phyloP scores from a whole-genome alignment of 1,140 invertebrate genomes.

The Andricus grossulariae region DNA sequence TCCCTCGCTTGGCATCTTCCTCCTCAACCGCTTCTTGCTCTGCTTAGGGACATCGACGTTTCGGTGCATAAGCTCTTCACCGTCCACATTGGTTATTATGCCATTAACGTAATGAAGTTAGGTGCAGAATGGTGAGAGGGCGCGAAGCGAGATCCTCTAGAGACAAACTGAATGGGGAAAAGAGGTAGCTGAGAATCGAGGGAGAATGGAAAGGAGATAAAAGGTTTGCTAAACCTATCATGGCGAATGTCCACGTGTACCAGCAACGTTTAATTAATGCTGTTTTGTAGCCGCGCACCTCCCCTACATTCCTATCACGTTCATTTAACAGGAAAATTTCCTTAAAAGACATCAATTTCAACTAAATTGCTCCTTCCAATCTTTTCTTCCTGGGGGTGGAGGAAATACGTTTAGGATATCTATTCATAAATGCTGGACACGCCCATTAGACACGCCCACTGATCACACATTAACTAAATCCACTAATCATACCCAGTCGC shows the following conservation, averaged over 20 bases:
- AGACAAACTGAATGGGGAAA: conserved; percentile 30
- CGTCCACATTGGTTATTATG: conserved; percentile 72
- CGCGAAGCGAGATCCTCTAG: conserved; percentile 24
- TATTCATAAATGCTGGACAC: too few relatives aligned
- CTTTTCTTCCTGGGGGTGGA: too few relatives aligned
- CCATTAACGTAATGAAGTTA: conserved; percentile 74
- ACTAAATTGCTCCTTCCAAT: conserved; percentile 9
- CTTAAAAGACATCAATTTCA: conserved; percentile 3
- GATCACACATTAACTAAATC: too few relatives aligned
- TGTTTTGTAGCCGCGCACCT: conserved; percentile 29
- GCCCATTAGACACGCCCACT: too few relatives aligned
- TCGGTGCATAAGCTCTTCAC: conserved; percentile 65
- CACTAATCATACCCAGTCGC: too few relatives aligned
- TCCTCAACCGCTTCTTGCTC: conserved; percentile 48
- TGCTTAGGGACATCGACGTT: conserved; percentile 59
- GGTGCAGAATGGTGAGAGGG: conserved; percentile 46
- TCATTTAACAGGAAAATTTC: conserved; percentile 30
- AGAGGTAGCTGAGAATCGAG: conserved; percentile 46
- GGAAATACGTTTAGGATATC: too few relatives aligned
- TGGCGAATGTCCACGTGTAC: conserved; percentile 52
- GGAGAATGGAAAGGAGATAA: conserved; percentile 52
- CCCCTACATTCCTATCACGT: background rate
- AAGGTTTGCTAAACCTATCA: conserved; percentile 56
- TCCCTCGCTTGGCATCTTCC: conserved; percentile 37
- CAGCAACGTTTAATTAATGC: conserved; percentile 57